Evolutionary conservation across 2,113 vertebrate genomes (phyloP).

Genomic region (Probosciger aterrimus): DNA sequence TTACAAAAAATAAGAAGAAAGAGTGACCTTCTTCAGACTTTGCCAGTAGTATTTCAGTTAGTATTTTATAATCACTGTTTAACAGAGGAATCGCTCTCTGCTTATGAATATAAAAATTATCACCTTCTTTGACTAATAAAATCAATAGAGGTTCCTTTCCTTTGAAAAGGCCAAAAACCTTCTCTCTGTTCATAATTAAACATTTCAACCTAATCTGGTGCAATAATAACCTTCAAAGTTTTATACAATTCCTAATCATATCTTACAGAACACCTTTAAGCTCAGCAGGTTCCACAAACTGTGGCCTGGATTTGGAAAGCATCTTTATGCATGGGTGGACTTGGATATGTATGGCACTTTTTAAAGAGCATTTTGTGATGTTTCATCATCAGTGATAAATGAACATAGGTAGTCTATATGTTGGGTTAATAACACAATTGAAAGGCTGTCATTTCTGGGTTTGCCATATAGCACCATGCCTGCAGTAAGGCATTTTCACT

Average conservation of each 20-base stretch:
- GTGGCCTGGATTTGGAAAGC: not conserved
- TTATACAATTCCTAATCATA: slow-evolving; percentile 59
- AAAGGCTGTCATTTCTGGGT: not conserved
- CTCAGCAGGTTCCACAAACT: not conserved
- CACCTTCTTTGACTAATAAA: slow-evolving; percentile 71
- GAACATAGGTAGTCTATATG: not conserved
- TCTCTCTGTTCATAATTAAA: slow-evolving; percentile 73
- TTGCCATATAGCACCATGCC: not conserved
- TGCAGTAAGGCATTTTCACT: not conserved
- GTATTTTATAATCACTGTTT: slow-evolving; percentile 74
- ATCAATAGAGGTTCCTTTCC: slow-evolving; percentile 64
- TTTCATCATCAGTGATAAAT: not conserved
- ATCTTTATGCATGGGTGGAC: not conserved
- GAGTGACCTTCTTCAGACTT: slow-evolving; percentile 34
- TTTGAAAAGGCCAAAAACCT: slow-evolving; percentile 60
- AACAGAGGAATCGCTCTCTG: slow-evolving; percentile 57
- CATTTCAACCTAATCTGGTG: slow-evolving; percentile 59
- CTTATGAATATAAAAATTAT: slow-evolving; percentile 71
- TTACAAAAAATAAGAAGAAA: slow-evolving; percentile 53
- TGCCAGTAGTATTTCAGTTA: slow-evolving; percentile 58
- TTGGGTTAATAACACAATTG: not conserved
- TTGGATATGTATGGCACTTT: not conserved
- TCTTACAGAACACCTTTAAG: slow-evolving; percentile 19
- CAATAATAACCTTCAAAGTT: slow-evolving; percentile 63
- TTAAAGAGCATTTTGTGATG: not conserved